Percentiles rank a stretch among this genome's conserved stretches.
phyloP scores from a whole-genome alignment of 2,113 vertebrate genomes.

The Struthidea cinerea region DNA sequence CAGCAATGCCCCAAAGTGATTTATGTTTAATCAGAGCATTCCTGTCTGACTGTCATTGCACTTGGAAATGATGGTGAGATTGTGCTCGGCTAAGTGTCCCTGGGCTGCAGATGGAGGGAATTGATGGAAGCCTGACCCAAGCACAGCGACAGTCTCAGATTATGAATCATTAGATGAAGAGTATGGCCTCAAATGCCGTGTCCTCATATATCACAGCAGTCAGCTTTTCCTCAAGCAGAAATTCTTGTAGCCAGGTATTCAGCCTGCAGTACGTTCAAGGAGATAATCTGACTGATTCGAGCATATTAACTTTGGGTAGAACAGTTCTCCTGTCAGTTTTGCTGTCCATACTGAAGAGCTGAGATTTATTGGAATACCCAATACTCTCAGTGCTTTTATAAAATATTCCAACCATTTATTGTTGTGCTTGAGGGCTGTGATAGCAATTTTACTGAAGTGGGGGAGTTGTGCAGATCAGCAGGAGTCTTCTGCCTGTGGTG shows the following conservation, averaged over 20 bases:
- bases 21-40: slow-evolving; percentile 15
- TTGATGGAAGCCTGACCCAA: slow-evolving; percentile 7
- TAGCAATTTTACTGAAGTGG: background rate
- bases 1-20: background rate
- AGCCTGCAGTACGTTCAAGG: background rate
- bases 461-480: background rate
- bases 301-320: background rate
- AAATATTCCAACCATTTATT: background rate
- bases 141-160: background rate
- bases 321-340: background rate
- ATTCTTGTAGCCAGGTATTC: background rate
- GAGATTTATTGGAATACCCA: background rate
- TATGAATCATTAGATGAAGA: background rate
- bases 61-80: background rate
- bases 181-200: background rate
- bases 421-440: background rate
- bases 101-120: background rate
- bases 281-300: background rate
- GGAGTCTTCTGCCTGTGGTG: background rate
- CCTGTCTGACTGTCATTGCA: background rate
- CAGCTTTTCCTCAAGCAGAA: background rate
- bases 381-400: background rate
- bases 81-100: background rate
- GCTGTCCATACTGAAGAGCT: background rate
- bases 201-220: background rate